Conservation (phyloP, 2,797 vertebrate species). For the Melanotaenia pygmaea region DNA sequence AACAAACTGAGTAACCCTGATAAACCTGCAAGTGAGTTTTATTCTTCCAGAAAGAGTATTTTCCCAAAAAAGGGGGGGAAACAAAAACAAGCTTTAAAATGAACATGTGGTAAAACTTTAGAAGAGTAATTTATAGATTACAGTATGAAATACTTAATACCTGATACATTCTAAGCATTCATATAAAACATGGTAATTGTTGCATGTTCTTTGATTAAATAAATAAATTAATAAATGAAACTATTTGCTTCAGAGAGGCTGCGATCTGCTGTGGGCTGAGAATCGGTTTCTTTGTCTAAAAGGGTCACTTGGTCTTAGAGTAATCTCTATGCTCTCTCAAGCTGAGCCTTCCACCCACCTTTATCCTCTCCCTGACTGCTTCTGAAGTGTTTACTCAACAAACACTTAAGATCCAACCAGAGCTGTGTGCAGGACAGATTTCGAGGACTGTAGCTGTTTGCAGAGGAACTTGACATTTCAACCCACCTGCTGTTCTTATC, state of each 20-base stretch:
- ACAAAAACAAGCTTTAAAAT: too few relatives aligned
- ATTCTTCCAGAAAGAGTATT: too few relatives aligned
- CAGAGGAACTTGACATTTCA: slow-evolving; percentile 29
- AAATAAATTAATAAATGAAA: slow-evolving; percentile 13
- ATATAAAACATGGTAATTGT: background rate
- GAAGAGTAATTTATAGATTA: too few relatives aligned
- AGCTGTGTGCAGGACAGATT: slow-evolving; percentile 31
- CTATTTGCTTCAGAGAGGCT: background rate
- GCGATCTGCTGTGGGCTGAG: slow-evolving; percentile 21
- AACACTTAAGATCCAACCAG: slow-evolving; percentile 33
- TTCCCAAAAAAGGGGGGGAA: too few relatives aligned
- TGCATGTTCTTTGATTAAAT: background rate
- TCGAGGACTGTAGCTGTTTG: slow-evolving; percentile 37
- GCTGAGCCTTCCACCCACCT: slow-evolving; percentile 24
- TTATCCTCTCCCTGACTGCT: slow-evolving; percentile 34
- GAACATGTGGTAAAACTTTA: too few relatives aligned
- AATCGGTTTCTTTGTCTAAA: slow-evolving; percentile 32
- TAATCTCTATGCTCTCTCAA: slow-evolving; percentile 15
- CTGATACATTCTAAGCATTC: background rate
- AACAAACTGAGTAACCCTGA: too few relatives aligned
- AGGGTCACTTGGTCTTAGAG: slow-evolving; percentile 51
- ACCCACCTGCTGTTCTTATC: slow-evolving; percentile 5
- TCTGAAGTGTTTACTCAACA: slow-evolving; percentile 57
- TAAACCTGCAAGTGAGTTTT: too few relatives aligned
- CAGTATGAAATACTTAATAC: too few relatives aligned